Conservation (phyloP, 2,797 vertebrate species). For the Labroides dimidiatus region DNA sequence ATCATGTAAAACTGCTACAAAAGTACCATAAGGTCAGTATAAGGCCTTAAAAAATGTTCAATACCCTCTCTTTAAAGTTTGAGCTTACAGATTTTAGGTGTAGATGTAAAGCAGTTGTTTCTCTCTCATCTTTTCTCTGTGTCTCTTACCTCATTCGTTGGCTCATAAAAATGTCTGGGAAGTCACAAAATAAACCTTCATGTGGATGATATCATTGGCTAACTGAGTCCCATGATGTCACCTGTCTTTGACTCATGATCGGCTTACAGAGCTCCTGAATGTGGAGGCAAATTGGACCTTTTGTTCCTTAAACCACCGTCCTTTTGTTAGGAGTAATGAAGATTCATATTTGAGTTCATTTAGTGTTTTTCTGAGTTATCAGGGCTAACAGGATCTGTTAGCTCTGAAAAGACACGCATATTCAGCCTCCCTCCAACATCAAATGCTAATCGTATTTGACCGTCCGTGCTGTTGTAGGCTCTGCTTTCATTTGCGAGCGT, state of each 20-base stretch:
- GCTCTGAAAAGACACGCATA: background rate
- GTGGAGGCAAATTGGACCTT: background rate
- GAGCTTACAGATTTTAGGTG: background rate
- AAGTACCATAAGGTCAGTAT: too few relatives aligned
- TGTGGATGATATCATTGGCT: constrained; percentile 17
- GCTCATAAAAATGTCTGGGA: constrained; percentile 33
- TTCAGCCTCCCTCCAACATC: constrained; percentile 7
- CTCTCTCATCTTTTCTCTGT: background rate
- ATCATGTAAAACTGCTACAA: too few relatives aligned
- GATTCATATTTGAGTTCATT: background rate
- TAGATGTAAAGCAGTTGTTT: background rate
- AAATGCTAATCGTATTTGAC: constrained; percentile 10
- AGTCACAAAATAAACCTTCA: background rate
- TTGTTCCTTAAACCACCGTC: background rate
- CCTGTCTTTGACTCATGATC: constrained; percentile 24
- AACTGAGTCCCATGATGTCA: constrained; percentile 29
- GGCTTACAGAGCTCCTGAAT: background rate
- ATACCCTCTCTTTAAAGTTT: too few relatives aligned
- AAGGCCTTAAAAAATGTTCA: too few relatives aligned
- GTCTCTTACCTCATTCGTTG: constrained; percentile 11
- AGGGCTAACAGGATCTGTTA: background rate
- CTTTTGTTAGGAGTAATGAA: background rate
- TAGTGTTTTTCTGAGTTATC: background rate
- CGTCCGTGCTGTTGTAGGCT: constrained; percentile 13
- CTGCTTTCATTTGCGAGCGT: constrained; percentile 8